phyloP scores from a whole-genome alignment of 2,888 invertebrate genomes.

The Melanostoma mellinum region DNA sequence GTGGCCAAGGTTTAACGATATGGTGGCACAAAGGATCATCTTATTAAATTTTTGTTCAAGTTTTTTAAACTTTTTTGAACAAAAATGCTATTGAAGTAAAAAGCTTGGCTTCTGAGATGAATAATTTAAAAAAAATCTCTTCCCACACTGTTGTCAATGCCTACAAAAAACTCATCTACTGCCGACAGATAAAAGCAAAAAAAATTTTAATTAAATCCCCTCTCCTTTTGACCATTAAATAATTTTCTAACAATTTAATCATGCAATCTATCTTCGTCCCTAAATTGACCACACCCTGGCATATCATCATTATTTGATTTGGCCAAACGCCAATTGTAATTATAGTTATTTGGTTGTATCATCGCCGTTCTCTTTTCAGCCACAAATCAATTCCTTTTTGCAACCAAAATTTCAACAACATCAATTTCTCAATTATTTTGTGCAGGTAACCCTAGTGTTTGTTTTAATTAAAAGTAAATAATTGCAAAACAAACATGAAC shows the following conservation, averaged over 20 bases:
- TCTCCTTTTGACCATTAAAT: too few relatives aligned
- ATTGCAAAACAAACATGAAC: constrained; percentile 43
- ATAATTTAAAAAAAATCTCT: too few relatives aligned
- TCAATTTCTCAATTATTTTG: constrained; percentile 61
- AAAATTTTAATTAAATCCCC: too few relatives aligned
- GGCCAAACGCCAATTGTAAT: constrained; percentile 8
- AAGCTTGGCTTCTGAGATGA: too few relatives aligned
- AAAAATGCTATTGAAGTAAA: too few relatives aligned
- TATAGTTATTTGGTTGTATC: constrained; percentile 1
- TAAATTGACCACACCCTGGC: constrained; percentile 25
- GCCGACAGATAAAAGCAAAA: too few relatives aligned
- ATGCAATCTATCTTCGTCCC: constrained; percentile 34
- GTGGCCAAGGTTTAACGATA: too few relatives aligned
- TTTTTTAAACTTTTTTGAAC: too few relatives aligned
- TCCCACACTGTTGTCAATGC: too few relatives aligned
- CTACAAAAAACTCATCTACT: too few relatives aligned
- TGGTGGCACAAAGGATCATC: too few relatives aligned
- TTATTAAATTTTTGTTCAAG: too few relatives aligned
- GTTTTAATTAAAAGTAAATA: constrained; percentile 70
- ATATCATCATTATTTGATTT: constrained; percentile 33
- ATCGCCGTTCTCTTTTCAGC: background rate
- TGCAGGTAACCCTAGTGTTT: constrained; percentile 61
- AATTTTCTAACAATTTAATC: constrained; percentile 47
- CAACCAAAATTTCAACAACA: constrained; percentile 65
- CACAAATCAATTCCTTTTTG: constrained; percentile 43